Percentiles rank a stretch among this genome's conserved stretches.
Evolutionary conservation across 2,888 invertebrate species (phyloP).

Genomic region (Drosophila macrospina): DNA sequence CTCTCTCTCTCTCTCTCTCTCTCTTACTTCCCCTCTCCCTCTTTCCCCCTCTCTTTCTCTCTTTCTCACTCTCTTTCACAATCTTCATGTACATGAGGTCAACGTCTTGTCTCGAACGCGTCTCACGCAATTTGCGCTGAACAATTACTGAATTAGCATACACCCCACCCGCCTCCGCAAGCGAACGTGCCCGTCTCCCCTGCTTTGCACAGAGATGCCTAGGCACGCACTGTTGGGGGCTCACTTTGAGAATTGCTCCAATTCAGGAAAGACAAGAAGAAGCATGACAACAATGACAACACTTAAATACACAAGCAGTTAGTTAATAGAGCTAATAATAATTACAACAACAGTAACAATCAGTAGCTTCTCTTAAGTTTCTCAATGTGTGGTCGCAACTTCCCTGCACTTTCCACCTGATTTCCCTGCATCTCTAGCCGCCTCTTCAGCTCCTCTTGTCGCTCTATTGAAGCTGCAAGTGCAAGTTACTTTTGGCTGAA

Average conservation of each 20-base stretch:
- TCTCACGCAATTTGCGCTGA: conserved; percentile 69
- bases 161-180: too few relatives aligned
- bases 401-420: not conserved
- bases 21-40: not conserved
- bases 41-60: not conserved
- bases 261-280: conserved; percentile 20
- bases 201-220: not conserved
- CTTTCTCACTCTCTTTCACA: not conserved
- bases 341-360: conserved; percentile 7
- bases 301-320: conserved; percentile 42
- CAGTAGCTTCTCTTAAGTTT: not conserved
- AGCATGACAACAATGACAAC: conserved; percentile 30
- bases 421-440: not conserved
- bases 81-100: conserved; percentile 23
- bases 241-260: conserved; percentile 35
- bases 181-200: too few relatives aligned
- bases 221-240: conserved; percentile 16
- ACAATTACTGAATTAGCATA: conserved; percentile 68
- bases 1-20: not conserved
- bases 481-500: too few relatives aligned
- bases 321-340: conserved; percentile 34
- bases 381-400: not conserved
- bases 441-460: not conserved
- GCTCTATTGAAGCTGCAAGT: too few relatives aligned
- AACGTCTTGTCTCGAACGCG: conserved; percentile 48